Evolutionary conservation across 1,140 invertebrate species (phyloP), one percentile per base, ranked within the genome.

Genomic region (Hyles vespertilio): DNA sequence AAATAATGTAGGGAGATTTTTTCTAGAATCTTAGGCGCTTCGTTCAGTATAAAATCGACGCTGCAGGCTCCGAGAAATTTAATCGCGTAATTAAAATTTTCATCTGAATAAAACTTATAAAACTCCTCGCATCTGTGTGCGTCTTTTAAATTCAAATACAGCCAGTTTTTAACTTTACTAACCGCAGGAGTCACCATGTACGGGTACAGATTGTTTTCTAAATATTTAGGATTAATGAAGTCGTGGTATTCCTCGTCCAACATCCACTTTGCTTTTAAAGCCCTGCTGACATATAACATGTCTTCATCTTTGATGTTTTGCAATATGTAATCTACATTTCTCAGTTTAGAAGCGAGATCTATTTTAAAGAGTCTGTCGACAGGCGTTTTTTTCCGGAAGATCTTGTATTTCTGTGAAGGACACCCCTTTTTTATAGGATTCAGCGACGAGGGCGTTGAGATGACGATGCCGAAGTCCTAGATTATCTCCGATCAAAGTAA

Each of bases 321-420:
- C 11, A 87, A 8, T 32, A 83, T 79, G 51, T 69, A 86, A n/a
- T 80, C 65, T 10, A 77, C 62, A 56, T 82, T 51, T 54, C 57
- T 69, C 32, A 75, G 57, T 55, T 74, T 70, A 10, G 71, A 74
- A 3, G 84, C 81, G 9, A 87, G 43, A 33, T 83, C 73, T 32
- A 86, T 81, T 67, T 86, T 84, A 51, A 83, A 81, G 9, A 86
- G 57, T 54, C 70, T 67, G 50, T 84, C 81, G 11, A 83, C 54
- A 10, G 70, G 61, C 33, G 71, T 66, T 44, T 45, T 45, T 12
- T 63, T 86, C 81, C 9, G 70, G 57, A 52, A 67, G 8, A 44
- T 64, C 10, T 32, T 73, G 43, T 22, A 81, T 55, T 22, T 62
- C 58, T 32, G 67, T 22, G 6, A 74, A 62, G 1, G 58, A 36